Conservation (phyloP, 1,140 invertebrate genomes). For the Psilanteris sp. region DNA sequence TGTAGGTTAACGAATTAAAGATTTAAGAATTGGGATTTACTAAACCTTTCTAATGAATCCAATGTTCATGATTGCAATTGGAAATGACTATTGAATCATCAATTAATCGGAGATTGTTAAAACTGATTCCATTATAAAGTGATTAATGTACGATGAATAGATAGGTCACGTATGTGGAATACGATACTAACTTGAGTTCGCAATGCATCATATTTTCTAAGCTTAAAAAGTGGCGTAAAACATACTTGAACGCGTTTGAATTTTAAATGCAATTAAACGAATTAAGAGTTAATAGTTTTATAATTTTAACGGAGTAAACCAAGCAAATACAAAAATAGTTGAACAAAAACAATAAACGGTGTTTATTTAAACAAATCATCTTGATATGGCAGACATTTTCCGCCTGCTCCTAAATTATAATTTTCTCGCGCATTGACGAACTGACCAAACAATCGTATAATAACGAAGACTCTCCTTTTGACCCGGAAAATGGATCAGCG, state of each 20-base stretch:
- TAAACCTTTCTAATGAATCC: constrained; percentile 11
- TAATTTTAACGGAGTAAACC: too few species aligned
- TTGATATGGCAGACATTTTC: too few species aligned
- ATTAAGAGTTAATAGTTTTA: too few species aligned
- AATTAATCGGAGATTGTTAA: constrained; percentile 55
- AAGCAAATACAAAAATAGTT: too few species aligned
- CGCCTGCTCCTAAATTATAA: too few species aligned
- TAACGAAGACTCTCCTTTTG: too few species aligned
- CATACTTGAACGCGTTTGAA: constrained; percentile 27
- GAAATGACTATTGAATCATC: constrained; percentile 50
- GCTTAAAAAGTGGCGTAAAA: constrained; percentile 5
- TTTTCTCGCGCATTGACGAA: too few species aligned
- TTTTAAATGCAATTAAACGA: constrained; percentile 35
- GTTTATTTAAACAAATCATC: too few species aligned
- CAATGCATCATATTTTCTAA: constrained; percentile 33
- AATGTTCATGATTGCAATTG: constrained; percentile 33
- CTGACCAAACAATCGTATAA: too few species aligned
- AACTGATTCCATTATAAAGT: constrained; percentile 55
- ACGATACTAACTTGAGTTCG: constrained; percentile 29
- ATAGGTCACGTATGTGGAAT: constrained; percentile 28
- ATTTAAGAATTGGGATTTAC: constrained; percentile 24
- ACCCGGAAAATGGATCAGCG: too few species aligned
- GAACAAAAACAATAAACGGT: too few species aligned
- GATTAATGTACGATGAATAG: constrained; percentile 49
- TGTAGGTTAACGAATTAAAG: too few species aligned